Evolutionary conservation across 2,113 vertebrate species (phyloP).

Genomic region (Rhadina sibilatrix): DNA sequence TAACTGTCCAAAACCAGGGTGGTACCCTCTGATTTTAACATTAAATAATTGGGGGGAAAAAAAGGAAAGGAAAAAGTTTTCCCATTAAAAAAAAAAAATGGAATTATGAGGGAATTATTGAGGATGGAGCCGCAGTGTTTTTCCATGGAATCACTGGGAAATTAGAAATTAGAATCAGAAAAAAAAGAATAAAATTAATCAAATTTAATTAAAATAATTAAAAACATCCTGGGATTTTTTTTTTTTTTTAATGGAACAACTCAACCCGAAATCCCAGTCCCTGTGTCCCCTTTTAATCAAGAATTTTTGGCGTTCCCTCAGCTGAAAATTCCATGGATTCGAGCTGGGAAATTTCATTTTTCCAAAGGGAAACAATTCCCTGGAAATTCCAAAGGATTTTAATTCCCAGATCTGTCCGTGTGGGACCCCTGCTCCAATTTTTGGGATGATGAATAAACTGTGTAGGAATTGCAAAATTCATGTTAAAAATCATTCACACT

Average conservation of each 20-base stretch:
- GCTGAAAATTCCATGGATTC: background rate
- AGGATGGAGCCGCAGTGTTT: background rate
- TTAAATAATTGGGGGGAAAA: rapidly evolving
- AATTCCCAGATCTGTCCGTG: background rate
- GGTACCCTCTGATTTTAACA: background rate
- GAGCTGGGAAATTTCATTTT: background rate
- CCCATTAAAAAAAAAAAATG: background rate
- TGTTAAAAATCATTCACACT: background rate
- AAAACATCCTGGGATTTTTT: background rate
- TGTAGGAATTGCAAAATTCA: background rate
- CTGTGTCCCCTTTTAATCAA: rapidly evolving
- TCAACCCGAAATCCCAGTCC: background rate
- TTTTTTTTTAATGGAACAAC: background rate
- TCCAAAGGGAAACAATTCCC: background rate
- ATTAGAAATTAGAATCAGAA: no score
- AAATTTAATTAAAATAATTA: background rate
- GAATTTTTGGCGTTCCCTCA: background rate
- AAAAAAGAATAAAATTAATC: background rate
- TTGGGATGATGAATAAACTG: background rate
- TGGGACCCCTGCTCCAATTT: background rate
- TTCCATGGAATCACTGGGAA: background rate
- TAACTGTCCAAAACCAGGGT: rapidly evolving
- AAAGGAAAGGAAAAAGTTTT: background rate
- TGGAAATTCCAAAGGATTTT: background rate
- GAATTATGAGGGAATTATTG: background rate